Percentiles rank a stretch among this genome's conserved stretches.
Conservation (phyloP, 2,888 invertebrate species). For the Mythimna albipuncta region DNA sequence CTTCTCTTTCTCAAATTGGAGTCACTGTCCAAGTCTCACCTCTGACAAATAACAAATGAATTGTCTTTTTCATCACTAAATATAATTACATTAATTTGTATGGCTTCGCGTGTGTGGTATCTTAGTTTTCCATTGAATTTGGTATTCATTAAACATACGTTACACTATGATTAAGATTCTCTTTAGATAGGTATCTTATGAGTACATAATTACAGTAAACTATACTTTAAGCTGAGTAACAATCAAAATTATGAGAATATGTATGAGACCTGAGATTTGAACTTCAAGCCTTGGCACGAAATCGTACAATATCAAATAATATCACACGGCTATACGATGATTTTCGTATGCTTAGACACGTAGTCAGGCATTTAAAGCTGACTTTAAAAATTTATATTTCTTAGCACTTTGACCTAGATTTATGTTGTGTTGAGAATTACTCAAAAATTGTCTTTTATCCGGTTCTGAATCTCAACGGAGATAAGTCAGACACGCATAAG, state of each 20-base stretch:
- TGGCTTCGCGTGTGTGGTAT: slow-evolving; percentile 52
- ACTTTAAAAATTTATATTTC: neutral
- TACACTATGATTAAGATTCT: slow-evolving; percentile 47
- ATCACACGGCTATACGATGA: slow-evolving; percentile 3
- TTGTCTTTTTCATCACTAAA: slow-evolving; percentile 13
- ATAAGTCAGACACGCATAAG: too few relatives aligned
- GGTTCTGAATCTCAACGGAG: too few relatives aligned
- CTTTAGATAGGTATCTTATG: slow-evolving; percentile 47
- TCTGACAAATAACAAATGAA: slow-evolving; percentile 28
- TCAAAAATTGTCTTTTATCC: neutral
- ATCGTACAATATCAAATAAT: slow-evolving; percentile 10
- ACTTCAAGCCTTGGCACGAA: slow-evolving; percentile 61
- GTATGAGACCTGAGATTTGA: slow-evolving; percentile 48
- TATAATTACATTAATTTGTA: slow-evolving; percentile 32
- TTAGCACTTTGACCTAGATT: neutral
- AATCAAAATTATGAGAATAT: slow-evolving; percentile 58
- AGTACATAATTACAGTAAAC: slow-evolving; percentile 36
- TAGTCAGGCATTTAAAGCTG: neutral
- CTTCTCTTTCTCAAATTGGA: slow-evolving; percentile 11
- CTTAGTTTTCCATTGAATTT: slow-evolving; percentile 32
- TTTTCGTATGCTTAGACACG: slow-evolving; percentile 20
- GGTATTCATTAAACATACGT: slow-evolving; percentile 40
- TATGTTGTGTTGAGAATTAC: neutral
- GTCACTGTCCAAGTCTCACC: slow-evolving; percentile 2
- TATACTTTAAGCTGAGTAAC: slow-evolving; percentile 36